Conservation (phyloP, 2,888 invertebrate species). For the Leucania comma region DNA sequence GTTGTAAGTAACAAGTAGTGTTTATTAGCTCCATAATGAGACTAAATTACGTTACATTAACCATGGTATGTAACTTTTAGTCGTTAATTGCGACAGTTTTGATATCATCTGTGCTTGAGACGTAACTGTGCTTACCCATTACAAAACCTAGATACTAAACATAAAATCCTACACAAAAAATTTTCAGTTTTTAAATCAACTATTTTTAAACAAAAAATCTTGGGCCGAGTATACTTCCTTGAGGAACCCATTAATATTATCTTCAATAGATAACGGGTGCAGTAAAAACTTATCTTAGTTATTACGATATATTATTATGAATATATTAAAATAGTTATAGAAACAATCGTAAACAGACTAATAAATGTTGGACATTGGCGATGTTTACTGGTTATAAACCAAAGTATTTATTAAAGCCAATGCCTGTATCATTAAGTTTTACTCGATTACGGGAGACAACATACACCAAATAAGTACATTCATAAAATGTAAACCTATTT, state of each 20-base stretch:
- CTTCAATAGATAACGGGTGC: conserved; percentile 30
- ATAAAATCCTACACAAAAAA: background rate
- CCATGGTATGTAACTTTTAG: conserved; percentile 57
- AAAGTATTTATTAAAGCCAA: conserved; percentile 58
- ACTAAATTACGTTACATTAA: conserved; percentile 59
- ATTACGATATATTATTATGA: conserved; percentile 43
- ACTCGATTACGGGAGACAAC: conserved; percentile 49
- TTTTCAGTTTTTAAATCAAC: background rate
- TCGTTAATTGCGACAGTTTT: conserved; percentile 63
- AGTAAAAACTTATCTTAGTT: conserved; percentile 30
- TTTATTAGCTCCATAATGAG: conserved; percentile 71
- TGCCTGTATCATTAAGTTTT: conserved; percentile 61
- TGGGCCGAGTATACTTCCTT: conserved; percentile 18
- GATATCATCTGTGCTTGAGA: conserved; percentile 48
- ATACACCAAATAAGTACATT: conserved; percentile 56
- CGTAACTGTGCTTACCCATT: conserved; percentile 24
- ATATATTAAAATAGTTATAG: conserved; percentile 58
- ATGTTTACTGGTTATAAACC: conserved; percentile 69
- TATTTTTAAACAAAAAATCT: background rate
- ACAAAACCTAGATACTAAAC: conserved; percentile 15
- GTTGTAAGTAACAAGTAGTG: conserved; percentile 70
- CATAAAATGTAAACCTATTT: conserved; percentile 54
- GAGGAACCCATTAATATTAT: conserved; percentile 29
- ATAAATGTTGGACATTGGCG: conserved; percentile 55
- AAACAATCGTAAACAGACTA: conserved; percentile 64